These are phyloP conservation scores for Tadarida brasiliensis DNA, from an alignment of 2,797 vertebrate genomes.

Conservation along the genomic window DNA sequence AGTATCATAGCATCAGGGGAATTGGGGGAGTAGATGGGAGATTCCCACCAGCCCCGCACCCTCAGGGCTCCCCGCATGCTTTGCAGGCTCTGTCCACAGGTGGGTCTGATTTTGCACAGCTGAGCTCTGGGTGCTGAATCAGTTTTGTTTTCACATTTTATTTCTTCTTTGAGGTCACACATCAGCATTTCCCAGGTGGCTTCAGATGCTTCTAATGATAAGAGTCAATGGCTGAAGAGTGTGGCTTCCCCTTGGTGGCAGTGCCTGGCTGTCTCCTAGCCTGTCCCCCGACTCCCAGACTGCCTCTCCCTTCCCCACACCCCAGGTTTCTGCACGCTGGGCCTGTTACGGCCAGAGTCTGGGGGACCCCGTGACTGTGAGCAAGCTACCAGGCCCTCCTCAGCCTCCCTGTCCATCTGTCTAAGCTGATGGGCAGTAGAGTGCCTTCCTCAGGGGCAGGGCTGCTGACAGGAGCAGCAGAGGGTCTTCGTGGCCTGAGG, in stretches of 20 bases:
- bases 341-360: neutral
- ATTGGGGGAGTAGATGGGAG: neutral
- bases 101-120: neutral
- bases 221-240: fast-evolving
- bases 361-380: too few species aligned
- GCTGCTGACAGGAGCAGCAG: too few species aligned
- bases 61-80: fast-evolving
- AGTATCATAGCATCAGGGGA: neutral
- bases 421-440: neutral
- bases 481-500: fast-evolving
- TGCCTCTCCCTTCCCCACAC: fast-evolving
- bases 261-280: neutral
- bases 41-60: fast-evolving
- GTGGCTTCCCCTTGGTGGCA: fast-evolving
- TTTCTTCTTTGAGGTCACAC: fast-evolving
- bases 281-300: too few species aligned
- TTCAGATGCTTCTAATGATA: neutral
- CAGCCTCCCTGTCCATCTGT: neutral
- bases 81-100: neutral
- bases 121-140: neutral
- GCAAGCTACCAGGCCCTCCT: neutral
- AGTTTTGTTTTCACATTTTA: fast-evolving
- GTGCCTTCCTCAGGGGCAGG: fast-evolving
- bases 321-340: fast-evolving
- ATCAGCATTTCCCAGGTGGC: neutral